Percentiles rank a stretch among this genome's conserved stretches.
These are phyloP conservation scores for Spinibarbus caldwelli DNA, from an alignment of 2,797 vertebrate species.

Conservation along the genomic window DNA sequence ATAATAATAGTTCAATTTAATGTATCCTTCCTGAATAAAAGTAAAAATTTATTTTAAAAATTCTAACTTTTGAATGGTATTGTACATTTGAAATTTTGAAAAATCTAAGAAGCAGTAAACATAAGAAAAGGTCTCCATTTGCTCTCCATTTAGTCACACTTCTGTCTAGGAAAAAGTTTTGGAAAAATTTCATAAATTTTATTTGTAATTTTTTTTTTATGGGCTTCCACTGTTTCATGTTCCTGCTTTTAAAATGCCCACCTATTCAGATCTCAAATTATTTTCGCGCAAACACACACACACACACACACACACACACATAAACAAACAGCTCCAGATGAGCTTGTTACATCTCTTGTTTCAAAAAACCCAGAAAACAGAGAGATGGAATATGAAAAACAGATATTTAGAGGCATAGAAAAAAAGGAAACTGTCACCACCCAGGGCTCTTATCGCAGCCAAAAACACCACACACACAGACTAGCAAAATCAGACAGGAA, in stretches of 20 bases:
- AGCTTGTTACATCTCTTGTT: conserved; percentile 6
- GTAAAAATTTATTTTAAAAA: not conserved
- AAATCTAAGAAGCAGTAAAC: not conserved
- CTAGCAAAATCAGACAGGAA: conserved; percentile 4
- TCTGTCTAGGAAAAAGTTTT: not conserved
- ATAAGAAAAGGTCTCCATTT: not conserved
- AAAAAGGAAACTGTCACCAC: not conserved
- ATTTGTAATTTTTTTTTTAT: conserved; percentile 10
- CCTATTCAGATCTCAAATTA: not conserved
- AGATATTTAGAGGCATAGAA: not conserved
- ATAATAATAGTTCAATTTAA: not conserved
- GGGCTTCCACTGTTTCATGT: not conserved
- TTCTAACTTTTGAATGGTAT: not conserved
- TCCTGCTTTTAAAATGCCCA: conserved; percentile 28
- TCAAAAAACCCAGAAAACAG: not conserved
- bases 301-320: not conserved
- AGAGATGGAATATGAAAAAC: not conserved
- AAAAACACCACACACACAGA: not conserved
- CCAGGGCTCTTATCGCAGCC: not conserved
- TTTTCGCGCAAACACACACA: not conserved
- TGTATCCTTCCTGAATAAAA: not conserved
- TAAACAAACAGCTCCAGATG: not conserved
- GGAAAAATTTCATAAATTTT: not conserved
- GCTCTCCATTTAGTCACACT: not conserved
- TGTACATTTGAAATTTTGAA: not conserved